Conservation (phyloP, 2,113 vertebrate genomes). For the Bos indicus region DNA sequence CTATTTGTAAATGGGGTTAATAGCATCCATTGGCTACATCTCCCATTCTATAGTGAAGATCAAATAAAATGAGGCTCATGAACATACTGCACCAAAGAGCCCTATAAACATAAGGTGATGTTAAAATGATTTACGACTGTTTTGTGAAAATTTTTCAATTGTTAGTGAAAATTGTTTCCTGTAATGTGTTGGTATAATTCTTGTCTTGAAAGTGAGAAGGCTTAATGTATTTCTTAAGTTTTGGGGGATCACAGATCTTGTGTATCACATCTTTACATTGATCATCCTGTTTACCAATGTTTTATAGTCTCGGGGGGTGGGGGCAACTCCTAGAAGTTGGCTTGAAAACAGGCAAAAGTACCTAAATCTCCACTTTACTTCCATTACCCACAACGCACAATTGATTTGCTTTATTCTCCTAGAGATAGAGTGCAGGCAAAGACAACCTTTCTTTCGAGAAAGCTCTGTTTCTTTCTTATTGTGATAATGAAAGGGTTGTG, state of each 20-base stretch:
- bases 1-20: background rate
- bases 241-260: background rate
- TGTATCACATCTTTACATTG: background rate
- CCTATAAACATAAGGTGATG: background rate
- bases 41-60: background rate
- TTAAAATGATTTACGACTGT: background rate
- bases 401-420: background rate
- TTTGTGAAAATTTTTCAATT: background rate
- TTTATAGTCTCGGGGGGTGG: background rate
- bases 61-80: background rate
- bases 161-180: background rate
- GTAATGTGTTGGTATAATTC: background rate
- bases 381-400: accelerated
- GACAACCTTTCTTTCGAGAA: background rate
- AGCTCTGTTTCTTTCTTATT: background rate
- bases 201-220: background rate
- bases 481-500: background rate
- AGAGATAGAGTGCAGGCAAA: background rate
- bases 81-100: background rate
- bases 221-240: background rate
- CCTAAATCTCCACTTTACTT: background rate
- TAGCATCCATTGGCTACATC: background rate
- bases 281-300: background rate
- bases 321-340: background rate
- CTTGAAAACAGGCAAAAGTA: background rate